A percentile compares a stretch with the other conserved stretches of the same genome.
phyloP scores from a whole-genome alignment of 1,140 invertebrate genomes.

The Scaptodrosophila lebanonensis region DNA sequence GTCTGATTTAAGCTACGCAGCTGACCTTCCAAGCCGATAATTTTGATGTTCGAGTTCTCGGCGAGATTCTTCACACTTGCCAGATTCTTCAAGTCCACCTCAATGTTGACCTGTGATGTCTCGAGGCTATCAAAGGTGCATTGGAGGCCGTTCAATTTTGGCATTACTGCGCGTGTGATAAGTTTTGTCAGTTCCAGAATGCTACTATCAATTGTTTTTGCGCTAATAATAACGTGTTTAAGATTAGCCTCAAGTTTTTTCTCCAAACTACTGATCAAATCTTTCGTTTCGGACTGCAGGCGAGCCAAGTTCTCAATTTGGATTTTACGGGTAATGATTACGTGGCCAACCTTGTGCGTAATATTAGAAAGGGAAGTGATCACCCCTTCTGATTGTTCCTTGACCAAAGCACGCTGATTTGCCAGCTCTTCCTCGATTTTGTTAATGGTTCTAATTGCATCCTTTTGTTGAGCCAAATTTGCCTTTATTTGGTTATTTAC shows the following conservation, averaged over 20 bases:
- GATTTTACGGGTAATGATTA: no score
- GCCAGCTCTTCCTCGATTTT: constrained; percentile 21
- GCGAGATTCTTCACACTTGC: constrained; percentile 32
- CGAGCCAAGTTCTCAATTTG: constrained; percentile 9
- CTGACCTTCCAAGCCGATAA: constrained; percentile 26
- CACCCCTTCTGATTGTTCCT: constrained; percentile 20
- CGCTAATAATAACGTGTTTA: constrained; percentile 30
- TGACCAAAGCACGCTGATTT: constrained; percentile 14
- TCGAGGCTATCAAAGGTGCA: constrained; percentile 51
- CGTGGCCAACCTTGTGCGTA: constrained; percentile 19
- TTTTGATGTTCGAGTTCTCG: constrained; percentile 33
- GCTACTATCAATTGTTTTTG: constrained; percentile 35
- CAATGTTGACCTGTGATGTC: constrained; percentile 53
- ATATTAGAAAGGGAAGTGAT: constrained; percentile 28
- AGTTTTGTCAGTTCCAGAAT: constrained; percentile 44
- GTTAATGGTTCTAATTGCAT: constrained; percentile 19
- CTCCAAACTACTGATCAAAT: constrained; percentile 27
- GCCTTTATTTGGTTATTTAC: constrained; percentile 26
- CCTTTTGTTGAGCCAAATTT: constrained; percentile 26
- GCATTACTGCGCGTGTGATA: constrained; percentile 43
- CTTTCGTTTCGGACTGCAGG: constrained; percentile 31
- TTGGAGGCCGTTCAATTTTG: constrained; percentile 49
- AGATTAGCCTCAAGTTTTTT: constrained; percentile 49
- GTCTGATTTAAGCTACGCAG: constrained; percentile 39
- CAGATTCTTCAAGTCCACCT: constrained; percentile 46